Percentiles rank a stretch among this genome's conserved stretches.
phyloP scores from a whole-genome alignment of 2,888 invertebrate genomes.

The Drosophila longiperda region DNA sequence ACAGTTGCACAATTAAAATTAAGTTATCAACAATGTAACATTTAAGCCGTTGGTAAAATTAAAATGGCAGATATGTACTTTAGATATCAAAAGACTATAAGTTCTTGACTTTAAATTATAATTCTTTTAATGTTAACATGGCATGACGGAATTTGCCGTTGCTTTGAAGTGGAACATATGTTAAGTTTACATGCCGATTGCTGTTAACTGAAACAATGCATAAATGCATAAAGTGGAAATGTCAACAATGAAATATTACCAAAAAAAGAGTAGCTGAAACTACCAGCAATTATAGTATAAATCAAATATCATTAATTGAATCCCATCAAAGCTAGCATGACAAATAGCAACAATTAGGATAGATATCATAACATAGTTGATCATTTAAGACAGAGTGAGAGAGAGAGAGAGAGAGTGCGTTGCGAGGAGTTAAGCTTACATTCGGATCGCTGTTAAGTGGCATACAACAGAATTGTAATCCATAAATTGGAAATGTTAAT shows the following conservation, averaged over 20 bases:
- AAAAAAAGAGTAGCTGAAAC: background rate
- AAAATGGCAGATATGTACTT: background rate
- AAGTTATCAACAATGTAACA: background rate
- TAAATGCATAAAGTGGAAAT: background rate
- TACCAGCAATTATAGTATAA: background rate
- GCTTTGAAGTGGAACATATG: background rate
- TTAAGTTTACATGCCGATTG: background rate
- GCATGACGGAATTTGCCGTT: background rate
- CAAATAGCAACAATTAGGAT: background rate
- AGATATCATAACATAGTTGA: background rate
- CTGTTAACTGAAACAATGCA: background rate
- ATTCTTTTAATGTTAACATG: background rate
- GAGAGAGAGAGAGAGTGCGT: background rate
- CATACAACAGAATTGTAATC: background rate
- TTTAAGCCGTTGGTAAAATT: background rate
- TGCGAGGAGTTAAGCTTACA: background rate
- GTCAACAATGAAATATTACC: too few species aligned
- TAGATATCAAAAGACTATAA: background rate
- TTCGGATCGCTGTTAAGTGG: background rate
- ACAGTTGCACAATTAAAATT: background rate
- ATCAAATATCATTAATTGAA: background rate
- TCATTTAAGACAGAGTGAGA: background rate
- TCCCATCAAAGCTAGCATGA: background rate
- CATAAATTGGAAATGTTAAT: background rate
- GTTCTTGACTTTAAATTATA: background rate